These are phyloP conservation scores for Drosophila conformis DNA, from an alignment of 2,888 invertebrate species.

Conservation along the genomic window DNA sequence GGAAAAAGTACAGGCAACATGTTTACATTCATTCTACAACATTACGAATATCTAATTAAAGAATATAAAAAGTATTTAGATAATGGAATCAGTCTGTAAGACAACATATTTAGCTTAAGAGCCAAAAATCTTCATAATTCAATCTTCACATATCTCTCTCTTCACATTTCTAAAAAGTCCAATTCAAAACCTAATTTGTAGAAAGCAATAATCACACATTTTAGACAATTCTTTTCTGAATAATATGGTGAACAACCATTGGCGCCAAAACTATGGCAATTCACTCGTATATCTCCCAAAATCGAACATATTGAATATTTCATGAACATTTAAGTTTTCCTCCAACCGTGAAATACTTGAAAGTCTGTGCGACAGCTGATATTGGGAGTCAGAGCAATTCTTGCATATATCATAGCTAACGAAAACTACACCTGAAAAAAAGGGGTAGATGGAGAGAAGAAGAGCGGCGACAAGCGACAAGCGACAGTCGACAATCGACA, in stretches of 20 bases:
- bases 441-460: neutral
- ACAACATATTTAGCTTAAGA: no score
- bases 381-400: neutral
- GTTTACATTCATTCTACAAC: rapidly evolving
- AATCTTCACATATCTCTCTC: neutral
- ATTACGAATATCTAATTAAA: no score
- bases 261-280: neutral
- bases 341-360: neutral
- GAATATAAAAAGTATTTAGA: no score
- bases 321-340: neutral
- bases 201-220: neutral
- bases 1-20: neutral
- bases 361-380: neutral
- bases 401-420: neutral
- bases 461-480: conserved; percentile 1
- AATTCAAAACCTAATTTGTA: neutral
- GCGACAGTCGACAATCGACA: neutral
- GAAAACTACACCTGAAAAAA: neutral
- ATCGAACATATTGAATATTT: neutral
- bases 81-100: no score
- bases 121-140: neutral
- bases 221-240: neutral
- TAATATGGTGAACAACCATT: neutral
- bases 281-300: neutral
- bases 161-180: no score